phyloP scores from a whole-genome alignment of 2,888 invertebrate species.

The Ichneumon xanthorius region DNA sequence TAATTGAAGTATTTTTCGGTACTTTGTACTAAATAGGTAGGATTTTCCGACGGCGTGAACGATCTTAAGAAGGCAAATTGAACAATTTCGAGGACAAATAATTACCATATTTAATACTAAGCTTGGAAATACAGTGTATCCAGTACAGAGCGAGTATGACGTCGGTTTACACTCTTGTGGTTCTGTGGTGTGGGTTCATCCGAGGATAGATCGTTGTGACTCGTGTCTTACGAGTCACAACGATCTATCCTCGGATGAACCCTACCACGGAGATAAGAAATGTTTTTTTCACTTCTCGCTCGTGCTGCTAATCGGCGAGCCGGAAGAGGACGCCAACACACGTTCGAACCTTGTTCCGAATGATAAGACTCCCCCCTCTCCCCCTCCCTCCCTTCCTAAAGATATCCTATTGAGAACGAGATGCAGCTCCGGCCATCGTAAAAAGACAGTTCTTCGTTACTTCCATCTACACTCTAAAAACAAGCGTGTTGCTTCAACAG shows the following conservation, averaged over 20 bases:
- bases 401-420: not conserved
- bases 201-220: constrained; percentile 1
- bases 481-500: too few relatives aligned
- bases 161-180: not conserved
- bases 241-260: constrained; percentile 21
- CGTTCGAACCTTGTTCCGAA: not conserved
- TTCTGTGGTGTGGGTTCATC: too few relatives aligned
- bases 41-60: not conserved
- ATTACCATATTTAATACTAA: not conserved
- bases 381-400: not conserved
- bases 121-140: not conserved
- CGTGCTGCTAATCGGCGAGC: constrained; percentile 17
- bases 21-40: not conserved
- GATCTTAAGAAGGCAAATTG: not conserved
- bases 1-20: too few relatives aligned
- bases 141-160: not conserved
- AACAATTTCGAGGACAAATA: not conserved
- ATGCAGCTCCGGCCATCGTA: not conserved
- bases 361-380: not conserved
- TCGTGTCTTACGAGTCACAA: not conserved
- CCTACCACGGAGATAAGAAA: constrained; percentile 21
- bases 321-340: not conserved
- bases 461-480: not conserved
- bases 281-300: not conserved
- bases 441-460: not conserved